phyloP scores from a whole-genome alignment of 2,797 vertebrate genomes.

The Notolabrus celidotus region DNA sequence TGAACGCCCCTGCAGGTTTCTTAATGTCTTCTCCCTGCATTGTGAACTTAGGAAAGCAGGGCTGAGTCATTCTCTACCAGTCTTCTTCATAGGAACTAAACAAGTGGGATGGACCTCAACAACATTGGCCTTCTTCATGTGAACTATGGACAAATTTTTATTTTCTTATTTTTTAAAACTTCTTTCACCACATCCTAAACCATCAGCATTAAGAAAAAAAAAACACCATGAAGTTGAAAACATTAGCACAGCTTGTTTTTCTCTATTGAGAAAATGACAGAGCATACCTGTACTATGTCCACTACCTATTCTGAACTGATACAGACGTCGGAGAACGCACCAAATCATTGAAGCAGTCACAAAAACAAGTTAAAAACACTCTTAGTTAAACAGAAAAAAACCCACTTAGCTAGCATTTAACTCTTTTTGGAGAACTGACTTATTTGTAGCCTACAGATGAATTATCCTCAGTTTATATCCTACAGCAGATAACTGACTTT shows the following conservation, averaged over 20 bases:
- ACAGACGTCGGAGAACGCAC: conserved; percentile 22
- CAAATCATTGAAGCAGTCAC: neutral
- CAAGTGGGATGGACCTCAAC: conserved; percentile 83
- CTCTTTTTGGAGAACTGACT: conserved; percentile 31
- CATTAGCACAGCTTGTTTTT: conserved; percentile 37
- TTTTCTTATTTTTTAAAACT: conserved; percentile 23
- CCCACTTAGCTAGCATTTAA: conserved; percentile 59
- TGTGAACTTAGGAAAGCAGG: conserved; percentile 42
- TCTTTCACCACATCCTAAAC: conserved; percentile 47
- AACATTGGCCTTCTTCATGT: conserved; percentile 84
- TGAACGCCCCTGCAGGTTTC: conserved; percentile 37
- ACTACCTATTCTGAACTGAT: conserved; percentile 62
- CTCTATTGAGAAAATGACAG: conserved; percentile 89
- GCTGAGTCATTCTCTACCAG: conserved; percentile 40
- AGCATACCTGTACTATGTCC: conserved; percentile 33
- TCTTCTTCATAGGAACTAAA: conserved; percentile 58
- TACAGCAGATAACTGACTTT: conserved; percentile 46
- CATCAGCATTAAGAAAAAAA: conserved; percentile 62
- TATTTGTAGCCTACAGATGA: conserved; percentile 45
- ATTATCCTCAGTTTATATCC: conserved; percentile 37
- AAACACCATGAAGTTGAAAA: conserved; percentile 30
- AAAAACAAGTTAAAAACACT: conserved; percentile 33
- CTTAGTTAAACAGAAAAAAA: conserved; percentile 19
- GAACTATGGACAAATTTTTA: conserved; percentile 37
- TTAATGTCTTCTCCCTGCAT: conserved; percentile 45